Conservation (phyloP, 2,888 invertebrate species). For the Aethes cnicana region DNA sequence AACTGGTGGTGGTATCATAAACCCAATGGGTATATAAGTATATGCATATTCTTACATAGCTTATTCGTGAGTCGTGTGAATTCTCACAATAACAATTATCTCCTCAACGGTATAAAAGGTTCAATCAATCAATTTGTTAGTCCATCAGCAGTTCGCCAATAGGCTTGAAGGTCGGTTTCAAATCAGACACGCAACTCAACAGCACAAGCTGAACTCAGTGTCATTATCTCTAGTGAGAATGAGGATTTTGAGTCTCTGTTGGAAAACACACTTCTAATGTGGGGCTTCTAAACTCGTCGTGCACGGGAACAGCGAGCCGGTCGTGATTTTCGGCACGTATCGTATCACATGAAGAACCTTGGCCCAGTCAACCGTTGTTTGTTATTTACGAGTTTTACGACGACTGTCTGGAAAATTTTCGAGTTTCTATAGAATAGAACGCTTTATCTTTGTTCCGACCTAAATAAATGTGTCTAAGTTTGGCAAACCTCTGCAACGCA, state of each 20-base stretch:
- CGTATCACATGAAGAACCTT: slow-evolving; percentile 49
- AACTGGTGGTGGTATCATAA: no score
- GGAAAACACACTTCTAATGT: slow-evolving; percentile 3
- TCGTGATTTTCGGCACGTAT: slow-evolving; percentile 42
- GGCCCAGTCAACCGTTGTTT: slow-evolving; percentile 39
- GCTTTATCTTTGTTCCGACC: background rate
- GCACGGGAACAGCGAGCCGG: slow-evolving; percentile 12
- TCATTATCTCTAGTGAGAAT: slow-evolving; percentile 3
- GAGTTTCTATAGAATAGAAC: background rate
- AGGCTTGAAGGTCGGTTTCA: slow-evolving; percentile 26
- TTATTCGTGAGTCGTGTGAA: slow-evolving; percentile 16
- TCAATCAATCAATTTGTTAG: slow-evolving; percentile 50
- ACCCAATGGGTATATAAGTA: no score
- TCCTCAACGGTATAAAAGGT: slow-evolving; percentile 40
- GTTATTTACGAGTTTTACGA: slow-evolving; percentile 2
- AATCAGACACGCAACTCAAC: slow-evolving; percentile 19
- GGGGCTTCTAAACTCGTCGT: background rate
- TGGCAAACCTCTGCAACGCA: slow-evolving; percentile 28
- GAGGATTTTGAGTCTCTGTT: background rate
- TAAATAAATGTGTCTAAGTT: slow-evolving; percentile 7
- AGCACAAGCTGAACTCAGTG: background rate
- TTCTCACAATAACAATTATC: slow-evolving; percentile 27
- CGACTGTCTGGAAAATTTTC: slow-evolving; percentile 7
- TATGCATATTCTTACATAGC: background rate
- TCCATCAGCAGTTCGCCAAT: slow-evolving; percentile 36